Base-by-base conservation (phyloP, 2,797 vertebrate genomes). In the Tachyglossus aculeatus region DNA sequence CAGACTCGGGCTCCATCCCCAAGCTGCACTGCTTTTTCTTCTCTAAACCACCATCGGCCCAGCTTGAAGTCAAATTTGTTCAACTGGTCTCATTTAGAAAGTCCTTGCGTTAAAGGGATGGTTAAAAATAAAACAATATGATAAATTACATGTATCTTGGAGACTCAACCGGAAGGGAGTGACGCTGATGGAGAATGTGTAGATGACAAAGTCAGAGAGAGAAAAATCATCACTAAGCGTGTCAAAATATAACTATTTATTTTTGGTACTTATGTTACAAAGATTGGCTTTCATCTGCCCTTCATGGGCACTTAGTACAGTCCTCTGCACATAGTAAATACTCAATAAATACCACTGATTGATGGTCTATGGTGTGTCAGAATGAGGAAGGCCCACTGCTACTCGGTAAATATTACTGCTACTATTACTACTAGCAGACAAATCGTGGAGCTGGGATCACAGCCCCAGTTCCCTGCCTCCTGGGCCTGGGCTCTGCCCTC, bases 81-180 rank as follows among this genome's bases (percentile, higher is more conserved):
- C 72, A 58, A 24, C 85, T 86, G 90, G 83, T 84, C 83, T 90
- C 36, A 33, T 88, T n/a, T 88, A 80, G 86, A 82, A 90, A 90
- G 80, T 76, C 72, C 74, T 66, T 37, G 85, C 80, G 78, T 81
- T 87, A 78, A 86, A 77, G 82, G 89, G 81, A 86, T 84, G 80
- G 72, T 90, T 88, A 84, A 80, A 82, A 88, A 82, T 79, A 82
- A 84, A 83, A 83, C 58, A 31, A 68, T 25, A 83, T 87, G 89
- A 85, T 79, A 60, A 81, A 88, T 85, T 78, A 88, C 84, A 86
- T 21, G 81, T 56, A 82, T 86, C 87, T 9, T 78, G 7, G 67
- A 34, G 80, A 72, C 82, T 76, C 75, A 65, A 51, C 84, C 78
- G 86, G 65, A 27, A 53, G 63, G 77, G 63, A 70, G 75, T 63